Evolutionary conservation across 2,888 invertebrate genomes (phyloP).

Genomic region (Plutella xylostella): DNA sequence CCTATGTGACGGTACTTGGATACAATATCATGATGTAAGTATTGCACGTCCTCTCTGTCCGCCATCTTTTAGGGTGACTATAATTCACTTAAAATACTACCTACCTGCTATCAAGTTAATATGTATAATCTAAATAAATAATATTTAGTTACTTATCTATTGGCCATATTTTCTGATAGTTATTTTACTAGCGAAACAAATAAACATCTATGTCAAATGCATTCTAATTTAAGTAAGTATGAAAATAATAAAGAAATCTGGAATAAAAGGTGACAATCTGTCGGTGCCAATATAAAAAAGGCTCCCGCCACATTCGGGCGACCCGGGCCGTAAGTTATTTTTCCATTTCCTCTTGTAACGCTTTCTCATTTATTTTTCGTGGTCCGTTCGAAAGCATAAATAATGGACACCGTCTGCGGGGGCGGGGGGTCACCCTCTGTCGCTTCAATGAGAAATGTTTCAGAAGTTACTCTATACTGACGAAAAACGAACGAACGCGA

Average conservation of each 20-base stretch:
- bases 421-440: conserved; percentile 32
- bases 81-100: conserved; percentile 1
- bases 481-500: no score
- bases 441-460: conserved; percentile 61
- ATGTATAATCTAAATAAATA: no score
- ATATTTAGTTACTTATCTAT: no score
- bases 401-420: conserved; percentile 58
- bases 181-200: no score
- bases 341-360: conserved; percentile 44
- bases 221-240: no score
- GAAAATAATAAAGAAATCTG: no score
- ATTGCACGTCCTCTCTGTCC: conserved; percentile 24
- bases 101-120: no score
- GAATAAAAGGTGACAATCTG: conserved; percentile 2
- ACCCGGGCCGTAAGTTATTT: conserved; percentile 26
- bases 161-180: no score
- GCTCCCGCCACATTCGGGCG: not conserved
- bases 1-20: conserved; percentile 11
- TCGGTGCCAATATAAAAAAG: conserved; percentile 3
- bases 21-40: conserved; percentile 31
- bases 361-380: conserved; percentile 59
- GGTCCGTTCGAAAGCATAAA: conserved; percentile 60
- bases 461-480: no score
- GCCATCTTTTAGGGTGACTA: conserved; percentile 27
- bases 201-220: no score